Base-by-base conservation (phyloP, 2,888 invertebrate species). In the Globia sparganii region DNA sequence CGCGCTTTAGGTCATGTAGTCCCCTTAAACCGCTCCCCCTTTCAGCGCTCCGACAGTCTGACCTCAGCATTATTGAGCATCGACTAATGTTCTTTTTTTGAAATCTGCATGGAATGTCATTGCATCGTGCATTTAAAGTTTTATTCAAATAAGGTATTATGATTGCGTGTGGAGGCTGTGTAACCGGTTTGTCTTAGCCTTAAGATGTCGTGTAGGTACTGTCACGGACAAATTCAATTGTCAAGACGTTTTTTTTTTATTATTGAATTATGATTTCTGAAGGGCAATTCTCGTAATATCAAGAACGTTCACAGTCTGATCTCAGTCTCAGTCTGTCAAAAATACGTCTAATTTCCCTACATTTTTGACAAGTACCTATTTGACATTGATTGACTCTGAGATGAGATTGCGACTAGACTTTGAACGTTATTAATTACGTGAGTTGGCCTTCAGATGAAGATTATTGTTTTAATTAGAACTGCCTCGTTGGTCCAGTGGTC, bases 91-190 rank as follows among this genome's bases (percentile, higher is more conserved):
- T 58, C 40, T 65, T 82, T 77, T 82, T 78, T 77, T 77, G 2
- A n/a, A 68, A 78, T 77, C n/a, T 77, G 61, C 53, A n/a, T n/a
- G n/a, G 31, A 82, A 82, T 77, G 77, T 67, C 82, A 62, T 46
- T 37, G 31, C 65, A 11, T 43, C 34, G 65, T 15, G 82, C 53
- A 15, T 66, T 46, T 25, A 46, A 59, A 75, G 25, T 81, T 78
- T 58, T 66, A 5, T 58, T 81, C 77, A 66, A 75, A 66, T 61
- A 78, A 53, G 65, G 81, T 76, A 66, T 21, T 53, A 25, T 61
- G 31, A 34, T 53, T 56, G 28, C 46, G 34, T 69, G 31, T 43
- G 28, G 49, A 81, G 82, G 59, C 77, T 66, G 82, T 78, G 0
- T 31, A 66, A 82, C 82, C 43, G 82, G 82, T 78, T 77, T 21